Base-by-base conservation (phyloP, 1,140 invertebrate genomes). In the Heliconius himera region DNA sequence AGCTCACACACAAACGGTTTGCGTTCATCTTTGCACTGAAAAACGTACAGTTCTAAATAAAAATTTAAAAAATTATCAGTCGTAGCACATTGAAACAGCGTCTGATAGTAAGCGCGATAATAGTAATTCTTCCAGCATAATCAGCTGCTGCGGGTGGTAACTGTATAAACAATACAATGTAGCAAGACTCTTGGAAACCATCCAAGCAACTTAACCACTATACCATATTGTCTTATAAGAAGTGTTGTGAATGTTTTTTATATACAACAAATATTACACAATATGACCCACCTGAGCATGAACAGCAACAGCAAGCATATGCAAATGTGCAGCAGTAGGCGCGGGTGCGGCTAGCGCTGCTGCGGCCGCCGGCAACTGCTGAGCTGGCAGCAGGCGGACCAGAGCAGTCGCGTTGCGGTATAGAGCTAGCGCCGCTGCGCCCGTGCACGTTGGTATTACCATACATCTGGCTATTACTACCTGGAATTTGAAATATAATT, bases 1-100 rank as follows among this genome's bases (percentile, higher is more conserved):
- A 97, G 86, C 87, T 97, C 96, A 73, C 97, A 96, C 11, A 96
- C 95, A 76, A 97, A 95, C 20, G 96, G 94, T 83, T 96, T 96
- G 88, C 97, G 95, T 49, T 91, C 94, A 6, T 95, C 78, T 41
- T 87, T 87, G 70, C 87, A 88, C 91, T 91, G 87, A 29, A 90
- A 87, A 26, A 26, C 9, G 29, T 66, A 66, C 6, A 51, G 18
- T 5, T 51, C 49, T 8, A 51, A 51, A 51, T 51, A 51, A 51
- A 51, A 20, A 5, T 26, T 26, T 20, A 41, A 22, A 56, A 56
- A 20, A 22, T 0, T 8, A 46, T 13, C 13, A 8, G 8, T 56
- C n/a, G n/a, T 56, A n/a, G n/a, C 8, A 3, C 9, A 56, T 8
- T 56, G n/a, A 8, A 22, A 56, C 18, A 22, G n/a, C 2, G n/a